These are phyloP conservation scores for Pleuronectes platessa DNA, from an alignment of 2,113 vertebrate species.

Conservation along the genomic window DNA sequence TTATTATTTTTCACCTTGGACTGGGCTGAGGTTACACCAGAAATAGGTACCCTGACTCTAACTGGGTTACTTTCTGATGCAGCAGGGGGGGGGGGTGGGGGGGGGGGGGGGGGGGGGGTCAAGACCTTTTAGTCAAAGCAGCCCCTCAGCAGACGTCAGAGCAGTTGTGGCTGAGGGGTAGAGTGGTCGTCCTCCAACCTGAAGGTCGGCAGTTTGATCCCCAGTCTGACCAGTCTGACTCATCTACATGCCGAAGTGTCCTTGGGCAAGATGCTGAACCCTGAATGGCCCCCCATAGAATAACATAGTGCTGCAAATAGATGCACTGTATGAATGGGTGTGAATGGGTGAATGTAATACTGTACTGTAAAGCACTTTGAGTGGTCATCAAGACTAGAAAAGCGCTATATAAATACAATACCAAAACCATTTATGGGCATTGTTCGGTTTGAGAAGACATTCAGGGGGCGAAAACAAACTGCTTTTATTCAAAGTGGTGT, in stretches of 20 bases:
- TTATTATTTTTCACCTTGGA: neutral
- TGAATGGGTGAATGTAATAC: no score
- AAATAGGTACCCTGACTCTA: constrained; percentile 25
- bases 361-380: no score
- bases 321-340: no score
- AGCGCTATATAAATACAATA: no score
- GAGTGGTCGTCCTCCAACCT: no score
- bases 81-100: constrained; percentile 11
- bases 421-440: neutral
- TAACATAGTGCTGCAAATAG: no score
- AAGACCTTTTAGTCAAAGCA: constrained; percentile 41
- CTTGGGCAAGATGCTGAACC: no score
- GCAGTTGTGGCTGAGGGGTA: neutral
- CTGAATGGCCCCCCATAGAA: no score
- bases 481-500: neutral
- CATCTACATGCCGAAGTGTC: no score
- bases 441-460: neutral
- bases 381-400: no score
- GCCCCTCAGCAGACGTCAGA: constrained; percentile 20
- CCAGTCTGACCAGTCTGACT: no score
- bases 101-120: constrained; percentile 10
- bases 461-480: neutral
- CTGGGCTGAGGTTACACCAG: constrained; percentile 28
- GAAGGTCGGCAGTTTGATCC: no score
- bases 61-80: constrained; percentile 35